These are phyloP conservation scores for Struthidea cinerea DNA, from an alignment of 2,113 vertebrate species.

Conservation along the genomic window DNA sequence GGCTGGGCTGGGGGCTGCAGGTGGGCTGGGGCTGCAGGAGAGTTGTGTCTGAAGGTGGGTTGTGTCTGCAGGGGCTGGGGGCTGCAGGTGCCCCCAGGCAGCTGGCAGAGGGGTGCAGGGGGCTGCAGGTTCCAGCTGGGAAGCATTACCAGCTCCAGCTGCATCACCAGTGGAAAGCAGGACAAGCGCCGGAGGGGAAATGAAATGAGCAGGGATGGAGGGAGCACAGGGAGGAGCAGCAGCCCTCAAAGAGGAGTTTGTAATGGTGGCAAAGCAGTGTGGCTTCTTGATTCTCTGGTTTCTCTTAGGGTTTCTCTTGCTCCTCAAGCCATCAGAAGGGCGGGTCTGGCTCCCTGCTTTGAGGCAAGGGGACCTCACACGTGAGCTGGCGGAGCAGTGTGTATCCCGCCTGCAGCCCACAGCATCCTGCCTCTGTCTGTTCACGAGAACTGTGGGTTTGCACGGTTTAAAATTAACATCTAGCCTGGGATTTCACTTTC, in stretches of 20 bases:
- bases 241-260: neutral
- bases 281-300: neutral
- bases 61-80: neutral
- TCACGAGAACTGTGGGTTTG: rapidly evolving
- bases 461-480: rapidly evolving
- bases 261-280: rapidly evolving
- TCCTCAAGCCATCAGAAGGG: rapidly evolving
- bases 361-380: rapidly evolving
- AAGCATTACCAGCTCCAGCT: neutral
- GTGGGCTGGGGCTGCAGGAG: neutral
- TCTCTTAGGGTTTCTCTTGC: neutral
- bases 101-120: too few species aligned
- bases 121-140: neutral
- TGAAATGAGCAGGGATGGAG: neutral
- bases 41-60: neutral
- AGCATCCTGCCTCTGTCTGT: too few species aligned
- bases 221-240: rapidly evolving
- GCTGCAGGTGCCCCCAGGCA: too few species aligned
- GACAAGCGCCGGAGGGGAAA: neutral
- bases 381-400: rapidly evolving
- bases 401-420: neutral
- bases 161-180: neutral
- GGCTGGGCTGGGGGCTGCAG: neutral
- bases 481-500: neutral
- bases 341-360: rapidly evolving